Evolutionary conservation across 2,113 vertebrate genomes (phyloP).

Genomic region (Nycticorax nycticorax): DNA sequence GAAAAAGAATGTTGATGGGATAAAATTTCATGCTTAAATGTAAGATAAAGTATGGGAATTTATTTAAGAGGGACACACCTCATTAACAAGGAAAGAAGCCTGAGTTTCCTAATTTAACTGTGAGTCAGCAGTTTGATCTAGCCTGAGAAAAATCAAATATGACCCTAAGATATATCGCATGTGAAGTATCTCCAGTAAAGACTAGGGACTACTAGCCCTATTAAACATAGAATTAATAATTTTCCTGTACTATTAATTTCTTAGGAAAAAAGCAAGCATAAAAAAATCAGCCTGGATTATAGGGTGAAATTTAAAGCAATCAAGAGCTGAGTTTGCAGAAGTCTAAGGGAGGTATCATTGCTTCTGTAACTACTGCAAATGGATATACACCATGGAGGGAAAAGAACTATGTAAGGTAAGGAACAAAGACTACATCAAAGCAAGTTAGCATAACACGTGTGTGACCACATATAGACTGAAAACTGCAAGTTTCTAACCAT

Average conservation of each 20-base stretch:
- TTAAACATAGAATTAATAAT: not conserved
- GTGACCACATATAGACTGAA: not conserved
- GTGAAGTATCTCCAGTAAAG: not conserved
- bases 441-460: accelerated
- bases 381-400: not conserved
- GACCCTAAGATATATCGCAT: not conserved
- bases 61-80: not conserved
- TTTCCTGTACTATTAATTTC: not conserved
- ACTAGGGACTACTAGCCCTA: not conserved
- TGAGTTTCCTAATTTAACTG: not conserved
- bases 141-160: not conserved
- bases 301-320: not conserved
- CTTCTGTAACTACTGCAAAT: not conserved
- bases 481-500: not conserved
- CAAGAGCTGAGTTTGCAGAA: not conserved
- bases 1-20: not conserved
- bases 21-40: not conserved
- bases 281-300: not conserved
- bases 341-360: not conserved
- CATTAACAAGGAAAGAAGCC: not conserved
- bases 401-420: not conserved
- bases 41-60: not conserved
- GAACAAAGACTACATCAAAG: not conserved
- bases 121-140: not conserved
- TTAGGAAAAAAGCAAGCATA: not conserved